phyloP scores from a whole-genome alignment of 2,797 vertebrate genomes.

The Sebastolobus altivelis region DNA sequence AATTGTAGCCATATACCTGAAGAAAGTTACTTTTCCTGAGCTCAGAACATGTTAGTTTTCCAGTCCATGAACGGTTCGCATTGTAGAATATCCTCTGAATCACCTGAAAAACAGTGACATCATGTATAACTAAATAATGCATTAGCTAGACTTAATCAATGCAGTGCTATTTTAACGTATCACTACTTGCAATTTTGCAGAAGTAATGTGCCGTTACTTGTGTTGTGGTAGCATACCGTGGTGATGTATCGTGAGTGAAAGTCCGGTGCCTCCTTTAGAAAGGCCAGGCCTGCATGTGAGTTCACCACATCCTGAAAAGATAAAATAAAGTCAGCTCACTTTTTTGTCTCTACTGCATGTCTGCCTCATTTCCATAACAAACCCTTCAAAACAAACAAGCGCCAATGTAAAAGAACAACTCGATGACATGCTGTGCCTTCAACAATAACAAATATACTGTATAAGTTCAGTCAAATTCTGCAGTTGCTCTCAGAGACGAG shows the following conservation, averaged over 20 bases:
- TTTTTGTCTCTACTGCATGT: conserved; percentile 5
- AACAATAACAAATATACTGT: conserved; percentile 33
- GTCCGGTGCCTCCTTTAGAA: conserved; percentile 95
- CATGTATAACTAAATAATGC: neutral
- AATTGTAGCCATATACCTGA: conserved; percentile 81
- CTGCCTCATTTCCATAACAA: conserved; percentile 40
- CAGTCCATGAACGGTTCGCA: conserved; percentile 96
- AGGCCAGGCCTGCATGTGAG: conserved; percentile 92
- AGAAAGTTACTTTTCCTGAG: conserved; percentile 95
- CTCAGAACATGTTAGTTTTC: conserved; percentile 91
- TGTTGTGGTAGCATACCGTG: conserved; percentile 83
- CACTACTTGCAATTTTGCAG: neutral
- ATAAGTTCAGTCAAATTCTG: conserved; percentile 36
- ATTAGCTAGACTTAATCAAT: neutral
- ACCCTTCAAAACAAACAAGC: conserved; percentile 30
- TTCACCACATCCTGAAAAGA: conserved; percentile 94
- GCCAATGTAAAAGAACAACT: conserved; percentile 27
- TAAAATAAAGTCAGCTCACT: conserved; percentile 31
- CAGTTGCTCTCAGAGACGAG: conserved; percentile 45
- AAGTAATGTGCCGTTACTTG: neutral
- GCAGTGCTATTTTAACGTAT: neutral
- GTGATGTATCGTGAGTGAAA: conserved; percentile 98
- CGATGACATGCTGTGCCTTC: conserved; percentile 18
- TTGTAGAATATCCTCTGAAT: conserved; percentile 97
- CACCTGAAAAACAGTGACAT: conserved; percentile 83